Evolutionary conservation across 2,888 invertebrate genomes (phyloP), one percentile per base, ranked within the genome.

Genomic region (Notocelia uddmanniana): DNA sequence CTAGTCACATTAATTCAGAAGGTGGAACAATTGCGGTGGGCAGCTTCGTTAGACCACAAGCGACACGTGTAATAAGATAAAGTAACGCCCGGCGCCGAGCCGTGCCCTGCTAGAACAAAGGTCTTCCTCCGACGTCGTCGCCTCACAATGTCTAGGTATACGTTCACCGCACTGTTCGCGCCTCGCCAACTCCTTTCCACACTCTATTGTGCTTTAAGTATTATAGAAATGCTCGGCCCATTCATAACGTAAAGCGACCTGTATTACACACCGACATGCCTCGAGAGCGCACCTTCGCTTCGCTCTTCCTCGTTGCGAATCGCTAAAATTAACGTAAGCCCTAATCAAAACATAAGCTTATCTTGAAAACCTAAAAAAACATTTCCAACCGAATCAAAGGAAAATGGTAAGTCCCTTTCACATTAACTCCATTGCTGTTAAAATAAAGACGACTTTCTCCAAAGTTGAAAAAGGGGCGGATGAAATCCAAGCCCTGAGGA

Each of bases 61-160:
- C 86, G 87, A 88, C 87, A 89, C 85, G 85, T 91, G 89, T 90
- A 89, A 90, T 89, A 87, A 89, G 89, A 91, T 91, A 90, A 88
- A 90, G 87, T 90, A 85, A 87, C 83, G 79, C 81, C 80, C 82
- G 80, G 77, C 78, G 74, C 74, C 50, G 58, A 45, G 66, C 74
- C 81, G 81, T 85, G 85, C 84, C 85, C 86, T 81, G 78, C 78
- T 83, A 80, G 86, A 89, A 92, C 90, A 92, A 91, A 90, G 91
- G 84, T 87, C 85, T 86, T 86, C 87, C 88, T 86, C 87, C 88
- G 89, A 85, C 85, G 78, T 79, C 81, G 80, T 78, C 80, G 82
- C 79, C 79, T 73, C 76, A 89, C 89, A 89, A 89, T 88, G 79
- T 80, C 84, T 81, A 67, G 60, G 60, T 71, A 60, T 62, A 72